Percentiles rank a stretch among this genome's conserved stretches.
phyloP scores from a whole-genome alignment of 2,888 invertebrate genomes.

The Hoplodrina blanda region DNA sequence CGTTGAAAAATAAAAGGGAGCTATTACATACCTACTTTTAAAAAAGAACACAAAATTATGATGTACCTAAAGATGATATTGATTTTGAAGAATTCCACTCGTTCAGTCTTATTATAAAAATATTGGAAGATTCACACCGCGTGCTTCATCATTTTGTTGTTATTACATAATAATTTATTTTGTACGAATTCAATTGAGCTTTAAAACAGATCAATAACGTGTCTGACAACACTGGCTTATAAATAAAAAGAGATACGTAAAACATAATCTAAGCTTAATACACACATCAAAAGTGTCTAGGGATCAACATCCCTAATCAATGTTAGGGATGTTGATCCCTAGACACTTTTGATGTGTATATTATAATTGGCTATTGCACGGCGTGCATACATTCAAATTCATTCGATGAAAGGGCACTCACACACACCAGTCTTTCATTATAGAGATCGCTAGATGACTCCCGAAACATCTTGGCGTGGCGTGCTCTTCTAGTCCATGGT shows the following conservation, averaged over 20 bases:
- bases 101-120: conserved; percentile 79
- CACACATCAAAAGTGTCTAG: no score
- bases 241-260: conserved; percentile 42
- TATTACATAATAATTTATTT: conserved; percentile 65
- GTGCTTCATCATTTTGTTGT: conserved; percentile 65
- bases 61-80: conserved; percentile 57
- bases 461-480: conserved; percentile 72
- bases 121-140: conserved; percentile 68
- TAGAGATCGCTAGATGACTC: conserved; percentile 72
- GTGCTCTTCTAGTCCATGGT: conserved; percentile 73
- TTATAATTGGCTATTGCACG: conserved; percentile 58
- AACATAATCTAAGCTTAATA: conserved; percentile 52
- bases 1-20: conserved; percentile 49
- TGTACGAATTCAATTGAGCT: conserved; percentile 79
- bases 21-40: conserved; percentile 64
- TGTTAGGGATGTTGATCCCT: no score
- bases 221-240: conserved; percentile 52
- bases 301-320: no score
- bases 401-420: conserved; percentile 49
- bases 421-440: conserved; percentile 72
- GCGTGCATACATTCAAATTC: conserved; percentile 57
- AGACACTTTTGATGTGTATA: no score
- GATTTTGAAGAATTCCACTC: conserved; percentile 68
- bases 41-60: conserved; percentile 69
- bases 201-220: conserved; percentile 55